Conservation (phyloP, 2,888 invertebrate genomes). For the Drosophila maculinotata region DNA sequence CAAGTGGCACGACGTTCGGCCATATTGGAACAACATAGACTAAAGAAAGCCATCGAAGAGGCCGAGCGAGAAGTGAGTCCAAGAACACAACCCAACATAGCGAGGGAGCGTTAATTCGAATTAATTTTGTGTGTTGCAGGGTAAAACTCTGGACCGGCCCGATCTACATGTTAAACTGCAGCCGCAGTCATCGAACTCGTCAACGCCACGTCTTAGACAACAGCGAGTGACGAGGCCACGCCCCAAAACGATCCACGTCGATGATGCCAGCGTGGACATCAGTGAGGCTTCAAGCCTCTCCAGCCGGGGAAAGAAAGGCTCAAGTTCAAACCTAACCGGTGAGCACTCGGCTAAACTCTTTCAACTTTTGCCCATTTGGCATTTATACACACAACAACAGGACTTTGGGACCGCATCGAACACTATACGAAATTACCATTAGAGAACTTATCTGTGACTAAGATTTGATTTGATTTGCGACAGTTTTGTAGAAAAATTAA, state of each 20-base stretch:
- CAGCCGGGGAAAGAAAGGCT: slow-evolving; percentile 92
- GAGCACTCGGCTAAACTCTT: slow-evolving; percentile 61
- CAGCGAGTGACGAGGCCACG: slow-evolving; percentile 90
- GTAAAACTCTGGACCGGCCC: slow-evolving; percentile 91
- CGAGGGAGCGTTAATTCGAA: accelerated
- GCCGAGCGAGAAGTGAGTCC: slow-evolving; percentile 92
- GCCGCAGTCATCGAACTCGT: slow-evolving; percentile 76
- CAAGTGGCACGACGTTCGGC: slow-evolving; percentile 94
- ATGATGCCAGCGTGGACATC: slow-evolving; percentile 91
- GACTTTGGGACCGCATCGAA: not conserved
- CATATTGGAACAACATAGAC: slow-evolving; percentile 96
- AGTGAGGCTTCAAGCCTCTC: slow-evolving; percentile 91
- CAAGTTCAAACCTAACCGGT: slow-evolving; percentile 93
- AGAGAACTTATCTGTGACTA: too few species aligned
- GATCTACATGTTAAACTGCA: slow-evolving; percentile 88
- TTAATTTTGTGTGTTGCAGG: slow-evolving; percentile 85
- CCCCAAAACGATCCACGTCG: slow-evolving; percentile 96
- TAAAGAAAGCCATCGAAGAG: slow-evolving; percentile 96
- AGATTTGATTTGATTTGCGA: too few species aligned
- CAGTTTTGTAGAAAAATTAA: too few species aligned
- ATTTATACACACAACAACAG: slow-evolving; percentile 23
- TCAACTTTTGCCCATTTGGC: not conserved
- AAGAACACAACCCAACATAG: too few species aligned
- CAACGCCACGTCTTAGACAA: slow-evolving; percentile 88
- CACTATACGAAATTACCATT: not conserved